Conservation (phyloP, 2,113 vertebrate species). For the Oreochromis aureus region DNA sequence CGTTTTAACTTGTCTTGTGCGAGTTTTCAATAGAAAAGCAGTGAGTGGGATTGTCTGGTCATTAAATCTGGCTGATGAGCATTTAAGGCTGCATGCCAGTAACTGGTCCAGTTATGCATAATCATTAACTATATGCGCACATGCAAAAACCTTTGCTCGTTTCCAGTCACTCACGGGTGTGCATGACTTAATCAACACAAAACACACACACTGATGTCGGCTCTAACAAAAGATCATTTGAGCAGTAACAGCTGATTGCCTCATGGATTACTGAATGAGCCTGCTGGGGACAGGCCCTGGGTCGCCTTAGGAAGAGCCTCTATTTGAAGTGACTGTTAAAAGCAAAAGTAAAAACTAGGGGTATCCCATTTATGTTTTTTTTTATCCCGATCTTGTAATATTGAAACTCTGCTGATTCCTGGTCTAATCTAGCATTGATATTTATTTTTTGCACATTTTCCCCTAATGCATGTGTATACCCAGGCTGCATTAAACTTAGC, state of each 20-base stretch:
- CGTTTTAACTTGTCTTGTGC: neutral
- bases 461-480: fast-evolving
- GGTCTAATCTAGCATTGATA: neutral
- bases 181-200: conserved; percentile 73
- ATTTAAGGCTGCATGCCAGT: neutral
- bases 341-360: neutral
- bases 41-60: neutral
- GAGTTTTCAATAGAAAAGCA: neutral
- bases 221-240: conserved; percentile 75
- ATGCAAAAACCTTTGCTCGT: conserved; percentile 40
- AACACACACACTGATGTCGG: conserved; percentile 64
- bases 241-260: conserved; percentile 1
- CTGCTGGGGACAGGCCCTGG: neutral
- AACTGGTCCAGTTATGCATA: neutral
- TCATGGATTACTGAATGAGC: conserved; percentile 11
- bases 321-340: conserved; percentile 1
- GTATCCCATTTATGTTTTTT: neutral
- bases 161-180: conserved; percentile 64
- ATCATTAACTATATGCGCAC: neutral
- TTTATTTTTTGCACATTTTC: neutral
- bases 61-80: neutral
- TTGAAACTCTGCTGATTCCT: neutral
- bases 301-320: neutral
- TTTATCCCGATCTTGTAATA: neutral
- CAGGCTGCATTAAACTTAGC: neutral